Evolutionary conservation across 2,113 vertebrate species (phyloP).

Genomic region (Oreochromis niloticus): DNA sequence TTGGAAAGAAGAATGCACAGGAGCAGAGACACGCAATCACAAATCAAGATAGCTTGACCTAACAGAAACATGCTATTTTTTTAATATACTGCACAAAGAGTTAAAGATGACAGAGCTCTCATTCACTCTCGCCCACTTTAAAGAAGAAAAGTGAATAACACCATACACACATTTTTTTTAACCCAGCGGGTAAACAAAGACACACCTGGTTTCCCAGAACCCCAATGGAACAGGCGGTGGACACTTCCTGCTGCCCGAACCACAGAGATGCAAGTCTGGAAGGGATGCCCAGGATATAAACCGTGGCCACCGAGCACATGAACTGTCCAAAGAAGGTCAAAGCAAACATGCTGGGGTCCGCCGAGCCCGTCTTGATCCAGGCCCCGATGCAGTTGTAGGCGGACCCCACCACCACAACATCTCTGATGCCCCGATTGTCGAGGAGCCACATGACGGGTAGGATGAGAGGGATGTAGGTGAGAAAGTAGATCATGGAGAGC

Average conservation of each 20-base stretch:
- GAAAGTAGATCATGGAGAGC: conserved; percentile 86
- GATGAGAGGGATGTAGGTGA: conserved; percentile 83
- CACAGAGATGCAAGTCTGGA: conserved; percentile 81
- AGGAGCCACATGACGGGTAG: conserved; percentile 77
- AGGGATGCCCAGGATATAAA: conserved; percentile 84
- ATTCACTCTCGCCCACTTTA: neutral
- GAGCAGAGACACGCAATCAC: neutral
- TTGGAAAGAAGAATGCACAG: neutral
- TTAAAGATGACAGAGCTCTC: neutral
- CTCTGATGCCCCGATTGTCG: conserved; percentile 72
- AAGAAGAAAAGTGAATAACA: neutral
- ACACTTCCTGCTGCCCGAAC: conserved; percentile 81
- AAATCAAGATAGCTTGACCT: neutral
- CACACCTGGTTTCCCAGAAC: conserved; percentile 89
- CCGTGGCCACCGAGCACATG: conserved; percentile 77
- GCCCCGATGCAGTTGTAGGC: conserved; percentile 83
- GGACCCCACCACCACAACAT: conserved; percentile 76
- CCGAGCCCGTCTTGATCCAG: conserved; percentile 83
- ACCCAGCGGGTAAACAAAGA: conserved; percentile 2
- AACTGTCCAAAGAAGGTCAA: conserved; percentile 80
- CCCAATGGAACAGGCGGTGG: conserved; percentile 80
- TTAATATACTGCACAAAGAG: neutral
- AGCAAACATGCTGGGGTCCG: conserved; percentile 72
- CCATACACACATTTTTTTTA: neutral
- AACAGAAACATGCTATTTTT: neutral